phyloP scores from a whole-genome alignment of 1,140 invertebrate genomes.

The Macrobrachium nipponense region DNA sequence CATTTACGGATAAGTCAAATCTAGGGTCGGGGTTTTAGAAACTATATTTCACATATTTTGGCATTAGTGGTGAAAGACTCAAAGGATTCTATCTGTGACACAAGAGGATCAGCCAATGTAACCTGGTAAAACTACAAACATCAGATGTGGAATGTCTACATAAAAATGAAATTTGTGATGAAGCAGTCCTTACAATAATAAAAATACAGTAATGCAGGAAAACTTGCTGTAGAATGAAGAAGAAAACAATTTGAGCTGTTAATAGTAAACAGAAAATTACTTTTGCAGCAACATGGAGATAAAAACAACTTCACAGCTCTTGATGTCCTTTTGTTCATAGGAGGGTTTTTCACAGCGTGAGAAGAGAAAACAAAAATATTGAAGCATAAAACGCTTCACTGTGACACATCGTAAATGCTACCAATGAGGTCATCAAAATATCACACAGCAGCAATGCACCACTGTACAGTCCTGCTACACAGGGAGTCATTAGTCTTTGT shows the following conservation, averaged over 20 bases:
- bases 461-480: not conserved
- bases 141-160: slow-evolving; percentile 49
- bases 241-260: not conserved
- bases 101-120: not conserved
- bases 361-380: not conserved
- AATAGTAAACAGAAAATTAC: no score
- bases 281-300: no score
- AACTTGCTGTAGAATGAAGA: not conserved
- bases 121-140: not conserved
- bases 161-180: slow-evolving; percentile 27
- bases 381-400: not conserved
- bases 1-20: not conserved
- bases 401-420: not conserved
- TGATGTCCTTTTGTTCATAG: no score
- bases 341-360: not conserved
- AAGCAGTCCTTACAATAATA: slow-evolving; percentile 14
- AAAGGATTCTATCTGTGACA: not conserved
- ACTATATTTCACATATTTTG: not conserved
- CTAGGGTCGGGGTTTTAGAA: not conserved
- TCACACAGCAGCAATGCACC: slow-evolving; percentile 15
- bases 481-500: not conserved
- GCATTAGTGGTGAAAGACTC: not conserved
- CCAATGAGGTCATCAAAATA: not conserved
- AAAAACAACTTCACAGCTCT: no score
- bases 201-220: not conserved